Evolutionary conservation across 2,113 vertebrate genomes (phyloP), one percentile per base, ranked within the genome.

Genomic region (Plotosus lineatus): DNA sequence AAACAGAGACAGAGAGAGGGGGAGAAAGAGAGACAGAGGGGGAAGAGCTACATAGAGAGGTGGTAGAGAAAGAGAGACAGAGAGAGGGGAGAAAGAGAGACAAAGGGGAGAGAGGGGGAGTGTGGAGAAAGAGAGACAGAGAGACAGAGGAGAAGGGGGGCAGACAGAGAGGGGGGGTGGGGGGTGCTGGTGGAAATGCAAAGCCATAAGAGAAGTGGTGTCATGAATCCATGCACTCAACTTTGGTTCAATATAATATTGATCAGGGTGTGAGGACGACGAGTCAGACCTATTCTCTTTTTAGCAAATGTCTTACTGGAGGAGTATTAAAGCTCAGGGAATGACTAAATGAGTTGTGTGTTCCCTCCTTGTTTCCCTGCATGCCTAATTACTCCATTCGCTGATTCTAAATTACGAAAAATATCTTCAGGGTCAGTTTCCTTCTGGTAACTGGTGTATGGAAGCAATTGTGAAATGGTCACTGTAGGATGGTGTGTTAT

Each of bases 161-260:
- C 10, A 40, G 51, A 75, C 21, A 75, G 73, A 75, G n/a, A 31
- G 53, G 44, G 51, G 38, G 26, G 36, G 61, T 28, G 63, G 48
- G 33, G 31, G 48, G 72, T 36, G 61, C 36, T 68, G 19, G 61
- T 53, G 26, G 28, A 77, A 46, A 17, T 53, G 63, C 77, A 69
- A 58, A 81, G 84, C 33, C 81, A 84, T 91, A 90, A 88, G 87
- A 86, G 86, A 83, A 80, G 77, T 40, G 86, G 88, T 87, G 87
- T 86, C 80, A 78, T 84, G 85, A 82, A 87, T 88, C 85, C 88
- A 87, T 93, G 90, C 88, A 76, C 74, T 84, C 84, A 69, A 75
- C 56, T 85, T 89, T 75, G 87, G 90, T 85, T 95, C 92, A 81
- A 92, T 90, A 89, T 42, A 51, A 26, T 93, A 95, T 94, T 85